Evolutionary conservation across 2,888 invertebrate genomes (phyloP), one percentile per base, ranked within the genome.

Genomic region (Heteromyza rotundicornis): DNA sequence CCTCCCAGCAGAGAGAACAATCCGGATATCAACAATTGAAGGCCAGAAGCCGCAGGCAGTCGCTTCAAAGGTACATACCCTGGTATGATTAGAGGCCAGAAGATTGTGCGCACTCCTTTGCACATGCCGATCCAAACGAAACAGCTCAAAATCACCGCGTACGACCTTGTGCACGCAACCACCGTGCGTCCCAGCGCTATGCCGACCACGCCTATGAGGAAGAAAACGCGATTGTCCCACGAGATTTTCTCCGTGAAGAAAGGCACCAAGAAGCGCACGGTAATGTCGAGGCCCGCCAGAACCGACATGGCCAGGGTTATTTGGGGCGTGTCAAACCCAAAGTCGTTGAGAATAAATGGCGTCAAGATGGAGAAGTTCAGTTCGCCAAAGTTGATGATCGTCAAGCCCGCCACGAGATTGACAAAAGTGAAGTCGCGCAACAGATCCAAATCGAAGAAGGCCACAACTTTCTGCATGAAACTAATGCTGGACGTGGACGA

Each of bases 31-130:
- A 90, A 81, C 36, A 91, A 79, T 74, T 90, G 90, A 52, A 91
- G 82, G 1, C 91, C 91, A 0, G 89, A 86, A 2, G 91, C 91
- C 10, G 89, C 90, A 0, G 91, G 90, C 62, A 91, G 76, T 62
- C 89, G 87, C 65, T 89, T 87, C 14, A 91, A 75, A 0, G 90
- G 88, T 47, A 91, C 90, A 73, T 91, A 88, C 0, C 87, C 87
- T 2, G 91, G 90, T 70, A 91, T 89, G 12, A 90, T 89, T 2
- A 91, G 80, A 0, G 90, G 89, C 87, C 91, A 89, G 72, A 91
- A 91, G 5, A 91, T 89, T 2, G 91, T 91, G 59, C 90, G 84
- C 1, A 91, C 78, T 0, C 89, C 91, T 81, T 91, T 91, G 19
- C 89, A 90, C 62, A 88, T 86, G 0, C 91, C 91, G 65, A 91